phyloP scores from a whole-genome alignment of 2,797 vertebrate genomes.

The Fratercula arctica region DNA sequence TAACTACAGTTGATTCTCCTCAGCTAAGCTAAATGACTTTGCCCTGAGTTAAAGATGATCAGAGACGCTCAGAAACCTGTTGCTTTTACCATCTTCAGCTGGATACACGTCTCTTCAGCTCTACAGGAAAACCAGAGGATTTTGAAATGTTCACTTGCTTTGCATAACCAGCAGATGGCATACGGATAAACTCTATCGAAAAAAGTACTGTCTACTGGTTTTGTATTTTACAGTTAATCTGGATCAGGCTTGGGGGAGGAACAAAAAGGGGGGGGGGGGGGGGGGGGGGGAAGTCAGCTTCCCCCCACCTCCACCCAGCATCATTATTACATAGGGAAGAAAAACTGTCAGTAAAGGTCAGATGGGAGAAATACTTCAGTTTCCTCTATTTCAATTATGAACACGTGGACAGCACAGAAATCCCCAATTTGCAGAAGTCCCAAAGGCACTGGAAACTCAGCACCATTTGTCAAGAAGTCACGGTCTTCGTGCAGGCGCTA shows the following conservation, averaged over 20 bases:
- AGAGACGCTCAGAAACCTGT: neutral
- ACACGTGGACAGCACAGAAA: rapidly evolving
- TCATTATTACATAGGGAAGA: neutral
- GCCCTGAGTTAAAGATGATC: neutral
- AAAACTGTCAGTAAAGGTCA: neutral
- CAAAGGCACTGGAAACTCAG: neutral
- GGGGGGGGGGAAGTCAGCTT: too few species aligned
- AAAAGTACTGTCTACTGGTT: neutral
- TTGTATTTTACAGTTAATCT: neutral
- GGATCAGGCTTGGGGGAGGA: rapidly evolving
- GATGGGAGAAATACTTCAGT: neutral
- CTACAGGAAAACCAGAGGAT: too few species aligned
- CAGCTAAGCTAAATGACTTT: neutral
- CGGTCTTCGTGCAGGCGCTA: neutral
- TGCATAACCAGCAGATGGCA: slow-evolving; percentile 51
- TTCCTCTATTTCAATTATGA: neutral
- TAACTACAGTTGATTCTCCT: neutral
- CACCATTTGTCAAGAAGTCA: neutral
- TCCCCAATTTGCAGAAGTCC: neutral
- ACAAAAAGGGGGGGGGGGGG: too few species aligned
- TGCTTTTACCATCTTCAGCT: neutral
- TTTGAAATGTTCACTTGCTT: neutral
- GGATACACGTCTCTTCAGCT: neutral
- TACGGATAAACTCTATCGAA: neutral
- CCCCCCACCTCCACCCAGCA: neutral